Base-by-base conservation (phyloP, 1,140 invertebrate genomes). In the Linepithema humile region DNA sequence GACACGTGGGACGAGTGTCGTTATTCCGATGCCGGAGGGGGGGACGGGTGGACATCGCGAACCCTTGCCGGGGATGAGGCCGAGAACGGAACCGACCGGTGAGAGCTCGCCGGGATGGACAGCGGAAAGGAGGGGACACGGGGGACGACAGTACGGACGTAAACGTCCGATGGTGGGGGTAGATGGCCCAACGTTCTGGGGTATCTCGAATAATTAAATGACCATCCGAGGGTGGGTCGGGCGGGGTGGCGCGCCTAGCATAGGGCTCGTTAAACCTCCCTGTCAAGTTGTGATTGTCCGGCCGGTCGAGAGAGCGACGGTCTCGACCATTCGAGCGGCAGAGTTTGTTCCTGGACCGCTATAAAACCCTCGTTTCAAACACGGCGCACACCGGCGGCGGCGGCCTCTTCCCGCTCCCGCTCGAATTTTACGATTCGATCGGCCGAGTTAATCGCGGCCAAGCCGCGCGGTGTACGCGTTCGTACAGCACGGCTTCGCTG, bases 181-280 rank as follows among this genome's bases (percentile, higher is more conserved):
- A 80, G 89, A 84, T 86, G 85, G 83, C 83, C 88, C 89, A 88
- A 88, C 89, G 91, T 91, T 92, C 90, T 77, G 90, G 90, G 92
- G 91, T 94, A 93, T 94, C 93, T 93, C 91, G 93, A 94, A 94
- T 94, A 94, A 94, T 94, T 94, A 94, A 94, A 94, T 94, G 94
- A 94, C 93, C 93, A 92, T 93, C 92, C 91, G 88, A 89, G 90
- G 89, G 91, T 90, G 82, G 92, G 90, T 77, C 87, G 84, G 59
- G 82, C 59, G 85, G 83, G 80, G 83, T 69, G 80, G 83, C 65
- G 85, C 83, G 84, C 78, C 87, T 84, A 90, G 92, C 93, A 93
- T 93, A 94, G 93, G 93, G 93, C 92, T 94, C 93, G 93, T 94
- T 94, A 94, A 94, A 94, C 91, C 93, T 92, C 92, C 90, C 93